Evolutionary conservation across 2,113 vertebrate species (phyloP).

Genomic region (Cyanistes caeruleus): DNA sequence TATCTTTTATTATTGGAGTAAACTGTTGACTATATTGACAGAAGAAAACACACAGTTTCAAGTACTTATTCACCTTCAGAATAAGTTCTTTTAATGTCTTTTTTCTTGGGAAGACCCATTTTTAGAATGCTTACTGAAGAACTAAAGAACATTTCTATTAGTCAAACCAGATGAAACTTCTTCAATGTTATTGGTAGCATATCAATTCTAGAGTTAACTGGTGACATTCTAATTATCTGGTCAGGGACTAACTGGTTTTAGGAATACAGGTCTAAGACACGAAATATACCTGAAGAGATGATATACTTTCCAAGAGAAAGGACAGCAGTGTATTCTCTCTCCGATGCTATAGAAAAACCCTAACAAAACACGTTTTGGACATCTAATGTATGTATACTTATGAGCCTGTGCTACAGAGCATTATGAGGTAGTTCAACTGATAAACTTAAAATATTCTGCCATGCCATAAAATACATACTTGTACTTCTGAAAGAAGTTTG

Average conservation of each 20-base stretch:
- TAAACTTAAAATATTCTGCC: slow-evolving; percentile 73
- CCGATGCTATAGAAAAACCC: background rate
- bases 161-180: background rate
- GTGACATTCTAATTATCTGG: background rate
- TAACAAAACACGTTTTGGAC: background rate
- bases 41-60: background rate
- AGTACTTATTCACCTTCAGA: background rate
- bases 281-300: background rate
- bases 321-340: background rate
- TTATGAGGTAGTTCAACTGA: slow-evolving; percentile 40
- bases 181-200: background rate
- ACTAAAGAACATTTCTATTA: background rate
- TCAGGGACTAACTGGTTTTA: background rate
- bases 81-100: background rate
- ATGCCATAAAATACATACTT: slow-evolving; percentile 94
- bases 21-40: slow-evolving; percentile 32
- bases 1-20: slow-evolving; percentile 30
- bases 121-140: slow-evolving; percentile 18
- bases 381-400: background rate
- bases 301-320: background rate
- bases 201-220: background rate
- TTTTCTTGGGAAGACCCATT: slow-evolving; percentile 13
- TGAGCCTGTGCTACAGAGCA: background rate
- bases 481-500: slow-evolving; percentile 95
- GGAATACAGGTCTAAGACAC: background rate